Base-by-base conservation (phyloP, 2,888 invertebrate genomes). In the Macropis europaea region DNA sequence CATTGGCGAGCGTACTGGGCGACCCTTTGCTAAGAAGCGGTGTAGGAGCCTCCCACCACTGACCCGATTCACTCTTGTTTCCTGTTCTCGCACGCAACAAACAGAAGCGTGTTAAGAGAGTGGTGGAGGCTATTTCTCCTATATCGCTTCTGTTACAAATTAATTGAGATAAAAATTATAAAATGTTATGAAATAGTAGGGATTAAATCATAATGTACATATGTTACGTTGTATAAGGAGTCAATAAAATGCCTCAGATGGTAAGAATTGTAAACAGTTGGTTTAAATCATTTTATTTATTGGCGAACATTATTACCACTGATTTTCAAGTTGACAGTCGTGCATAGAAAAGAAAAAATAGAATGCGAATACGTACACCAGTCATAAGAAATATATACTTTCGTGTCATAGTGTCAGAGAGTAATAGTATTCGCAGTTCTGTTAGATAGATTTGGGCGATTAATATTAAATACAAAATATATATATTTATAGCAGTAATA, bases 391-490 rank as follows among this genome's bases (percentile, higher is more conserved):
- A 79, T 78, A 76, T 76, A 73, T 78, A 82, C 73, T 82, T 80
- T 81, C 64, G 63, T 73, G 72, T 68, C 64, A 38, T 72, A 76
- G 68, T 79, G 72, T 82, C 54, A 61, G 73, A 82, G 77, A 82
- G 76, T 83, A 76, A 73, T 73, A 66, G 75, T 73, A 79, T 79
- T 84, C 77, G 76, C 78, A 83, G 74, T 82, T 82, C 76, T 79
- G 80, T 76, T 81, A 79, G 70, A 84, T 81, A 84, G 79, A 81
- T 78, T 76, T 81, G 66, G 64, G 77, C 76, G 77, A 76, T 82
- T 84, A 82, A 85, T 85, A 79, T 86, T 85, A 84, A 87, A 87
- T 87, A 86, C 85, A 85, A 86, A 84, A 86, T 86, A 85, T 84
- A 84, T 79, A 77, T 81, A 73, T 81, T 62, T 79, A 81, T 85